These are phyloP conservation scores for Megastigmus dorsalis DNA, from an alignment of 2,888 invertebrate genomes.

Conservation along the genomic window DNA sequence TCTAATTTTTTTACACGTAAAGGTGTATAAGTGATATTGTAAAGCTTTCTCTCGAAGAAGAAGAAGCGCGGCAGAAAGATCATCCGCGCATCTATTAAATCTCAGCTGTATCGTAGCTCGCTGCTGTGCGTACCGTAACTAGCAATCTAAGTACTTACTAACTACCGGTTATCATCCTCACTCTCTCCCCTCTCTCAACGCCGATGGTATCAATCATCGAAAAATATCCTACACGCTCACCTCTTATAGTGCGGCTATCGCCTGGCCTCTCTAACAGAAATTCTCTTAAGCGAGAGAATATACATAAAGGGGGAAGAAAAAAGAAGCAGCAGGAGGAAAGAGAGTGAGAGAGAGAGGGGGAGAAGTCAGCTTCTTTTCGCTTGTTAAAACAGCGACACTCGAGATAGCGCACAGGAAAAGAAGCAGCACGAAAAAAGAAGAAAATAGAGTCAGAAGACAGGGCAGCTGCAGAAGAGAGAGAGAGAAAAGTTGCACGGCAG, in stretches of 20 bases:
- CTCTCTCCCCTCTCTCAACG: constrained; percentile 23
- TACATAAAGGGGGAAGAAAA: constrained; percentile 1
- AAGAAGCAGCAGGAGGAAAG: background rate
- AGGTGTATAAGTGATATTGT: no score
- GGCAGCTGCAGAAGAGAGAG: background rate
- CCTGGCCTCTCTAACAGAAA: background rate
- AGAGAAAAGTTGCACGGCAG: constrained; percentile 52
- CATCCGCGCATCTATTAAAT: constrained; percentile 47
- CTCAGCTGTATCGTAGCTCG: background rate
- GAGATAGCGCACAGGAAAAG: constrained; percentile 7
- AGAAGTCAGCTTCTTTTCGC: constrained; percentile 28
- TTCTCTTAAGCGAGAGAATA: constrained; percentile 8
- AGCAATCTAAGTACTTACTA: constrained; percentile 60
- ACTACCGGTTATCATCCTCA: constrained; percentile 60
- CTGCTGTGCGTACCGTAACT: background rate
- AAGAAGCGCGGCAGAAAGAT: background rate
- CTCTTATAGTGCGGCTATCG: background rate
- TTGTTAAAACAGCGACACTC: constrained; percentile 45
- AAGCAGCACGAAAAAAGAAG: background rate
- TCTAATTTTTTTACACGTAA: no score
- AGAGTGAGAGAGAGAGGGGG: background rate
- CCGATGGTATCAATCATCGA: constrained; percentile 18
- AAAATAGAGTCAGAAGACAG: background rate
- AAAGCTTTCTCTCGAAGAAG: no score
- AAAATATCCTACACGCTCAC: constrained; percentile 11